Conservation (phyloP, 2,113 vertebrate species). For the Oreochromis aureus region DNA sequence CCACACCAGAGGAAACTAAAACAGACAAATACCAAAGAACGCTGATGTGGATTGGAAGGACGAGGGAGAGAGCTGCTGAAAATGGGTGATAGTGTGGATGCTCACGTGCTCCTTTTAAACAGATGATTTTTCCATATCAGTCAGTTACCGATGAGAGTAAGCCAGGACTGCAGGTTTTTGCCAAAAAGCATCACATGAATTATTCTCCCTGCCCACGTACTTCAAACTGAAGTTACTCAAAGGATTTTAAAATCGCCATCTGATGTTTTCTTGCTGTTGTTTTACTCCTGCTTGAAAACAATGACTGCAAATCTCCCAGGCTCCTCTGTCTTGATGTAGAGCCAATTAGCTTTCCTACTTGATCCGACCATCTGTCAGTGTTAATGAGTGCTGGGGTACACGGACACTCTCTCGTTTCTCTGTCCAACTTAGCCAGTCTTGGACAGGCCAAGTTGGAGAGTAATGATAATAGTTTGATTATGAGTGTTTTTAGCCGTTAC, state of each 20-base stretch:
- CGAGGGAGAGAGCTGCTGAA: neutral
- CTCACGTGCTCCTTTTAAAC: neutral
- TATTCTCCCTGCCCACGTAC: neutral
- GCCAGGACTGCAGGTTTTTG: neutral
- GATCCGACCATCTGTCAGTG: constrained; percentile 24
- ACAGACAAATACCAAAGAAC: neutral
- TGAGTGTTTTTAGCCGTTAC: neutral
- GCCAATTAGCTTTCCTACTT: constrained; percentile 1
- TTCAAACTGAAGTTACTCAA: neutral
- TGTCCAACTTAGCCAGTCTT: neutral
- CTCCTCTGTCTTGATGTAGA: neutral
- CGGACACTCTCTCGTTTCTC: neutral
- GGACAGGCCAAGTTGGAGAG: neutral
- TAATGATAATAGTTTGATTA: neutral
- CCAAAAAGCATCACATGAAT: neutral
- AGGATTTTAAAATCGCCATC: neutral
- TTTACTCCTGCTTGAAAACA: neutral
- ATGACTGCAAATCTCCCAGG: neutral
- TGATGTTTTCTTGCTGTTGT: neutral
- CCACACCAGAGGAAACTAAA: neutral
- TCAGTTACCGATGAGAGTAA: neutral
- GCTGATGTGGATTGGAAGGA: neutral
- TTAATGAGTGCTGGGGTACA: constrained; percentile 4
- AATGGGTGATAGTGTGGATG: neutral
- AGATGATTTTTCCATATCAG: neutral